These are phyloP conservation scores for Sula dactylatra DNA, from an alignment of 2,113 vertebrate genomes.

Conservation along the genomic window DNA sequence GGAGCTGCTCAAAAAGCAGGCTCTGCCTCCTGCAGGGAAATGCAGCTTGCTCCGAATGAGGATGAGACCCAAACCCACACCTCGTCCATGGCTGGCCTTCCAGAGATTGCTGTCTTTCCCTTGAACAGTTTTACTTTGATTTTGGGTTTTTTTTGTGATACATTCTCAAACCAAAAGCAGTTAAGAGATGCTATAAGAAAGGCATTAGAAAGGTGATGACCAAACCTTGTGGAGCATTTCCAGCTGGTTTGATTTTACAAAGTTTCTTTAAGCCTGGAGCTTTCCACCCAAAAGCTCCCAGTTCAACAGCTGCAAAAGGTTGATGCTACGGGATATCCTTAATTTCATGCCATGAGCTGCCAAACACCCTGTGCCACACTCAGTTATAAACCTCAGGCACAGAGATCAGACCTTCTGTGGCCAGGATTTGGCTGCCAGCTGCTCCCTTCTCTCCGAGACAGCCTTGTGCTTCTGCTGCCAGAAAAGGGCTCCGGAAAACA, in stretches of 20 bases:
- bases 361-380: rapidly evolving
- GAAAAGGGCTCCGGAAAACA: background rate
- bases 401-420: background rate
- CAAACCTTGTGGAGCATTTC: background rate
- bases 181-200: background rate
- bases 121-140: background rate
- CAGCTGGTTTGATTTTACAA: background rate
- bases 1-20: background rate
- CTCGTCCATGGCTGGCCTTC: background rate
- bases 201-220: background rate
- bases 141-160: background rate
- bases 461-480: background rate
- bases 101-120: background rate
- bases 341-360: background rate
- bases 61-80: background rate
- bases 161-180: background rate
- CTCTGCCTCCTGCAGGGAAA: background rate
- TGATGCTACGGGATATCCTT: background rate
- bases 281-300: background rate
- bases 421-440: background rate
- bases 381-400: background rate
- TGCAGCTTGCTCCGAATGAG: background rate
- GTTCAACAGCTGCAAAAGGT: background rate
- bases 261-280: background rate
- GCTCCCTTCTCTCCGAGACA: background rate